Percentiles rank a stretch among this genome's conserved stretches.
phyloP scores from a whole-genome alignment of 2,113 vertebrate species.

The Talpa occidentalis region DNA sequence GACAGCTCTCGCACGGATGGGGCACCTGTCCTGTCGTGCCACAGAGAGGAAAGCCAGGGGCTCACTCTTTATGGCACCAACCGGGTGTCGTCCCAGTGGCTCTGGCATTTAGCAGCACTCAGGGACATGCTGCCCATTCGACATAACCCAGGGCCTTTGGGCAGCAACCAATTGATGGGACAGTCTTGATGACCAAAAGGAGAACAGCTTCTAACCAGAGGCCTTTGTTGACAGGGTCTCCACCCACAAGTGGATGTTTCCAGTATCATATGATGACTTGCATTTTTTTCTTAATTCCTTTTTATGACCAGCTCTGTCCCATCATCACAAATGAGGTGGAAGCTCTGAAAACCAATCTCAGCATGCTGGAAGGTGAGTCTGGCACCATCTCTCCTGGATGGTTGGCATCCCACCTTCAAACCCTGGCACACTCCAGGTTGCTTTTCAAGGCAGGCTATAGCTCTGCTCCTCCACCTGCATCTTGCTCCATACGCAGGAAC shows the following conservation, averaged over 20 bases:
- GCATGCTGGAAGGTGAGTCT: slow-evolving; percentile 79
- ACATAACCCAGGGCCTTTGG: neutral
- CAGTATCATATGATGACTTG: neutral
- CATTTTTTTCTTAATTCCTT: neutral
- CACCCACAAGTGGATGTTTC: neutral
- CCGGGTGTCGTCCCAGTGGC: neutral
- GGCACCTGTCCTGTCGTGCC: neutral
- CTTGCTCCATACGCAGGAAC: neutral
- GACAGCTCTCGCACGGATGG: neutral
- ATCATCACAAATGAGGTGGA: slow-evolving; percentile 76
- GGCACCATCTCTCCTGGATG: neutral
- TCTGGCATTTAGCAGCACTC: neutral
- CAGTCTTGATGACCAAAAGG: neutral
- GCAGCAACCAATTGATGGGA: neutral
- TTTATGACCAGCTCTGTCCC: slow-evolving; percentile 75
- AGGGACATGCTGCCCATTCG: neutral
- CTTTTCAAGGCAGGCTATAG: neutral
- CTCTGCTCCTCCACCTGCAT: neutral
- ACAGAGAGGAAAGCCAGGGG: neutral
- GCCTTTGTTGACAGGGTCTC: neutral
- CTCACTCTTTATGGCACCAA: neutral
- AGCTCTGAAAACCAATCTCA: slow-evolving; percentile 75
- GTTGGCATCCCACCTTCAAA: neutral
- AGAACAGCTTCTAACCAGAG: neutral
- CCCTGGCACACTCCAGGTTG: neutral